A percentile compares a stretch with the other conserved stretches of the same genome.
Conservation (phyloP, 2,888 invertebrate species). For the Andrena flavipes region DNA sequence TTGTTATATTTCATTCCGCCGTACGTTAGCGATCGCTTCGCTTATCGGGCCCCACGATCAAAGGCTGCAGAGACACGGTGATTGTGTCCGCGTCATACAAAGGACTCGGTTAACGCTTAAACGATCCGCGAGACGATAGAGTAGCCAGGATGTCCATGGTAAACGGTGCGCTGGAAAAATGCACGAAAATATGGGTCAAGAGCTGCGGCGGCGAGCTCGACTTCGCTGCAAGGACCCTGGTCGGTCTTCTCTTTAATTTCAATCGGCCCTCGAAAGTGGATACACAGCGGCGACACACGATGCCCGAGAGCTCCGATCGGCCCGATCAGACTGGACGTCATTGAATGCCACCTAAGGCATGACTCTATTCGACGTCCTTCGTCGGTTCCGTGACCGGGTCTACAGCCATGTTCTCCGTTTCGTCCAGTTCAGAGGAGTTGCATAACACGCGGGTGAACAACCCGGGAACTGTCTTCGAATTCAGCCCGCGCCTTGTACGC, state of each 20-base stretch:
- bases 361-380: constrained; percentile 54
- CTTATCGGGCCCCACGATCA: constrained; percentile 65
- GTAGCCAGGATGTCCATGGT: constrained; percentile 24
- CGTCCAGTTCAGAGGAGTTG: constrained; percentile 28
- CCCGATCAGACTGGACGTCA: constrained; percentile 16
- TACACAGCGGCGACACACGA: constrained; percentile 2
- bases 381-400: constrained; percentile 48
- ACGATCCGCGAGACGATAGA: constrained; percentile 14
- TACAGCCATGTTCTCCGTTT: constrained; percentile 27
- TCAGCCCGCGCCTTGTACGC: no score
- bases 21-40: constrained; percentile 48
- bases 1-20: constrained; percentile 53
- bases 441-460: constrained; percentile 43
- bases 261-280: not conserved
- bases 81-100: constrained; percentile 35
- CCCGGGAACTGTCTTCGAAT: not conserved
- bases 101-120: constrained; percentile 15
- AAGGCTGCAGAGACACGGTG: constrained; percentile 52
- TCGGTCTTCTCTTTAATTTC: not conserved
- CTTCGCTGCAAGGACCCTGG: not conserved
- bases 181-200: constrained; percentile 39
- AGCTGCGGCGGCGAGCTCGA: constrained; percentile 3
- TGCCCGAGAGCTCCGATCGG: not conserved
- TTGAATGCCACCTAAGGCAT: constrained; percentile 44
- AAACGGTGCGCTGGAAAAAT: not conserved